Base-by-base conservation (phyloP, 2,888 invertebrate species). In the Erannis defoliaria region DNA sequence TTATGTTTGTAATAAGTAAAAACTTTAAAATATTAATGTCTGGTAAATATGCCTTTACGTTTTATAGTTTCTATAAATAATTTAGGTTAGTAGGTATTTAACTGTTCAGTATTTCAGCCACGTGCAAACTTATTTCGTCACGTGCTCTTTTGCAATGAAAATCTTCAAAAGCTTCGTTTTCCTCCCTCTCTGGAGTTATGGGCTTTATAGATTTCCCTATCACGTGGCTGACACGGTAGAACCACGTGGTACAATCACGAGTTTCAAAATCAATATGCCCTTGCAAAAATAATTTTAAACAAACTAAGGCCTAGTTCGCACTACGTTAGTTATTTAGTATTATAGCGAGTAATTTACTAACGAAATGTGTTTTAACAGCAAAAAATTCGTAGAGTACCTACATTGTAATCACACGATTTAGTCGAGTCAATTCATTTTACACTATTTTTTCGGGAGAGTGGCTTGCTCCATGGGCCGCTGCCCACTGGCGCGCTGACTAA, bases 61-160 rank as follows among this genome's bases (percentile, higher is more conserved):
- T 10, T 12, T 21, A 6, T 5, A 21, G 1, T 21, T n/a, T 21
- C 21, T 21, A 1, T 12, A 21, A 42, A 21, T 21, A 42, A 42
- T n/a, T 42, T 6, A 33, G 3, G n/a, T 12, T 42, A 42, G n/a
- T 8, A 38, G 4, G 9, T 35, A 6, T 12, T 37, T 21, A 6
- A 10, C 10, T 18, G 16, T 35, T 49, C 23, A 2, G 26, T 38
- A 26, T 23, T 35, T 37, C 5, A 26, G 23, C 29, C 51, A 51
- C 50, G 50, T 51, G 57, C 45, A 26, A 16, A 14, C 16, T 9
- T 35, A 35, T 37, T 29, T 14, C 12, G 10, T 12, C 57, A 51
- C 50, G 57, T 51, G 57, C 33, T 37, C 2, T 51, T 43, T 45
- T 45, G 37, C 45, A 51, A 35, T 57, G 19, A 50, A 43, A 35